phyloP scores from a whole-genome alignment of 2,797 vertebrate genomes.

The Simalia tracyae region DNA sequence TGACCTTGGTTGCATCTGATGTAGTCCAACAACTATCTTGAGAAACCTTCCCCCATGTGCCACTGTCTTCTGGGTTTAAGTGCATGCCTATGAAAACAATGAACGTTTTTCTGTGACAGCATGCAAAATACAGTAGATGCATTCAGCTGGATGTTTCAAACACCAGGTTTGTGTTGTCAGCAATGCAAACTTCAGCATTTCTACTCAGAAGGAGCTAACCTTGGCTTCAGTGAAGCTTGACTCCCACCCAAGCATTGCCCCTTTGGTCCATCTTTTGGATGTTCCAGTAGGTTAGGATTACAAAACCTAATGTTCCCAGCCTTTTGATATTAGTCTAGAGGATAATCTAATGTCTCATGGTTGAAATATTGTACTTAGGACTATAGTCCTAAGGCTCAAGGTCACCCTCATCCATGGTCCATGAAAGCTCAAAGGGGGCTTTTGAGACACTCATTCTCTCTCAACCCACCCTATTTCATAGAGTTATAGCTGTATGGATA shows the following conservation, averaged over 20 bases:
- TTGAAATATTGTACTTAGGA: neutral
- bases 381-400: neutral
- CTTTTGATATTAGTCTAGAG: neutral
- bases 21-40: neutral
- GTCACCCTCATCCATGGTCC: neutral
- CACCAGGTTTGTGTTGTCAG: neutral
- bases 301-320: neutral
- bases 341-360: neutral
- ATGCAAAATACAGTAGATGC: neutral
- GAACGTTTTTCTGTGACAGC: too few species aligned
- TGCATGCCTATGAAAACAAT: neutral
- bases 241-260: neutral
- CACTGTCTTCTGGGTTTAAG: neutral
- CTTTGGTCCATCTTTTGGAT: neutral
- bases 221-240: neutral
- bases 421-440: neutral
- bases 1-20: neutral
- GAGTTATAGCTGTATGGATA: neutral
- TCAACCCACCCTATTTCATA: neutral
- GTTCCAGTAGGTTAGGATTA: neutral
- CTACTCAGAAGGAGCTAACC: neutral
- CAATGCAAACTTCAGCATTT: neutral
- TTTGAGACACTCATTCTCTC: neutral
- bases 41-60: neutral
- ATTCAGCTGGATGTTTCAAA: neutral